A percentile compares a stretch with the other conserved stretches of the same genome.
Evolutionary conservation across 2,113 vertebrate species (phyloP).

Genomic region (Hippocampus comes): DNA sequence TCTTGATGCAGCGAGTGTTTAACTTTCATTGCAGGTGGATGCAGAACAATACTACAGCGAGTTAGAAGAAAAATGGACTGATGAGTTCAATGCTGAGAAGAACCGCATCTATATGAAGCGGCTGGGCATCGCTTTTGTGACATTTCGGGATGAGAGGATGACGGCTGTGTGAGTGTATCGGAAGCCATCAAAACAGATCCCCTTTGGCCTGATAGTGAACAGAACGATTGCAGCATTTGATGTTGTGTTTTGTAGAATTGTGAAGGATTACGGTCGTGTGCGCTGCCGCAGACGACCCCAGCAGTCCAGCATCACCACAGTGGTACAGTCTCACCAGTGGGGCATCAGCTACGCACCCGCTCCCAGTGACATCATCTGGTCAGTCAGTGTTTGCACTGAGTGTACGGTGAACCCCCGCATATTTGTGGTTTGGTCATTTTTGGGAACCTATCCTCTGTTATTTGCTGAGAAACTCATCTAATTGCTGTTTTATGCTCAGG

Average conservation of each 20-base stretch:
- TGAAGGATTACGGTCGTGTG: conserved; percentile 80
- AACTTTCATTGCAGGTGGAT: conserved; percentile 80
- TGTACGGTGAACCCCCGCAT: background rate
- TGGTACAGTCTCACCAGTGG: conserved; percentile 87
- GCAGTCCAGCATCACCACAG: conserved; percentile 88
- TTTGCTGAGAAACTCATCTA: no score
- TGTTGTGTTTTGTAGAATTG: conserved; percentile 72
- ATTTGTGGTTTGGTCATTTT: background rate
- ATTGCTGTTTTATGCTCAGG: no score
- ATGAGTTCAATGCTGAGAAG: conserved; percentile 94
- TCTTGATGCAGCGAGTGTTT: conserved; percentile 9
- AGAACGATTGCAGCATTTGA: background rate
- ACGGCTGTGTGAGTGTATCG: conserved; percentile 81
- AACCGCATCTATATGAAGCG: conserved; percentile 83
- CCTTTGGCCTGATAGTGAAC: background rate
- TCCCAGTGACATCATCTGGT: conserved; percentile 95
- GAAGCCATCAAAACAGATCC: background rate
- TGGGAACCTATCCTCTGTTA: no score
- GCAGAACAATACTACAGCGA: conserved; percentile 96
- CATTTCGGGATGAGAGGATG: conserved; percentile 90
- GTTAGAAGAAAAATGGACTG: conserved; percentile 91
- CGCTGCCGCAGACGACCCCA: conserved; percentile 78
- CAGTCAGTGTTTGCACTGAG: conserved; percentile 59
- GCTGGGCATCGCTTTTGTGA: conserved; percentile 89
- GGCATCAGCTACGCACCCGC: conserved; percentile 81